These are phyloP conservation scores for Halesus radiatus DNA, from an alignment of 1,140 invertebrate species.

Conservation along the genomic window DNA sequence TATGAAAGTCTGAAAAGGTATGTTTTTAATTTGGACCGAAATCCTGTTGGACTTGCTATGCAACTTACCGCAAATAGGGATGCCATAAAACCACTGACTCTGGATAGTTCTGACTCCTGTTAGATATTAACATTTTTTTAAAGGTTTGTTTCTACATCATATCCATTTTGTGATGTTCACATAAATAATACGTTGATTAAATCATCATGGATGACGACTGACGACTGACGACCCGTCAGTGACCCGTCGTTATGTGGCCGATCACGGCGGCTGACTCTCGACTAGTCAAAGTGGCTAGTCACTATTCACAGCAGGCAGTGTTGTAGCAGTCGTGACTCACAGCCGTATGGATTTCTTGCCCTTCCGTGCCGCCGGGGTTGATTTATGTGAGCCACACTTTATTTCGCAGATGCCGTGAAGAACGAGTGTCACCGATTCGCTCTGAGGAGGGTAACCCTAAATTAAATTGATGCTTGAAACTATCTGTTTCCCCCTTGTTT, in stretches of 20 bases:
- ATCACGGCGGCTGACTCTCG: background rate
- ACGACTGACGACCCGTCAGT: background rate
- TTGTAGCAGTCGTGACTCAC: background rate
- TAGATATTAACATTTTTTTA: no score
- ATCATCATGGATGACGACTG: background rate
- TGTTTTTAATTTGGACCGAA: no score
- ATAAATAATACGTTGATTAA: background rate
- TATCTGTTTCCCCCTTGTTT: no score
- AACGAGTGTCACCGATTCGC: background rate
- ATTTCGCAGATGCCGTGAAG: slow-evolving; percentile 5
- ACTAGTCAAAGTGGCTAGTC: no score
- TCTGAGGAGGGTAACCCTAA: background rate
- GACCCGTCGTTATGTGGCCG: background rate
- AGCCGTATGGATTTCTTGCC: background rate
- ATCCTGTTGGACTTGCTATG: no score
- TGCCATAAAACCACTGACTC: no score
- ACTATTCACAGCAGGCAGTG: background rate
- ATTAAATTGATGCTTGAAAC: background rate
- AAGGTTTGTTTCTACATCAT: no score
- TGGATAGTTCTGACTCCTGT: no score
- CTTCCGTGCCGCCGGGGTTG: background rate
- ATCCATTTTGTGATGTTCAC: no score
- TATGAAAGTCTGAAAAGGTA: no score
- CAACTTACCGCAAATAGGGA: no score
- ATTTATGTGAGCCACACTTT: slow-evolving; percentile 5